Base-by-base conservation (phyloP, 2,888 invertebrate genomes). In the Oeneis ivallda region DNA sequence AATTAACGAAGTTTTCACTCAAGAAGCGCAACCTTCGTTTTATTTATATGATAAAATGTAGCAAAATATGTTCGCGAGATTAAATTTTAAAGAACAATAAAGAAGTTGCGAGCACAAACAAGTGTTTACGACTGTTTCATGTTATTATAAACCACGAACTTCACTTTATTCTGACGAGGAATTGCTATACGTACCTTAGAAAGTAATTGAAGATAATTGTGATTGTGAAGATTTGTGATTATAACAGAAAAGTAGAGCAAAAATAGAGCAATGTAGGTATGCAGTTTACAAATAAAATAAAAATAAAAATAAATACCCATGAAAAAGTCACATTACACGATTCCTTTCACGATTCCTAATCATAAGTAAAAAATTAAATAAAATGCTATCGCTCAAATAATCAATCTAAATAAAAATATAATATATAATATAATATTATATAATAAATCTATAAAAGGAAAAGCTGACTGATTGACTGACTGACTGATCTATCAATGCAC, bases 1-100 rank as follows among this genome's bases (percentile, higher is more conserved):
- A 60, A 78, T 57, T 66, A 70, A 69, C 57, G 57, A 67, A 64
- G 57, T 62, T 64, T 61, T 49, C 53, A 65, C 60, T 49, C 19
- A 52, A 58, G 58, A 45, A 53, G 34, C 45, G 39, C 26, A 64
- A 61, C 39, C 53, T 52, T 39, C 52, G 61, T 58, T 49, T 54
- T 43, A 54, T 62, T 68, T 65, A 65, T 56, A 53, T 56, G 26
- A 47, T 60, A 43, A 39, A 56, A 56, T 47, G 26, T 54, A 60
- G 32, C 58, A 62, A 61, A 57, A 60, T 61, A 54, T 57, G 59
- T 57, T 54, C 10, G 37, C 54, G 26, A 65, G 62, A 66, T 62
- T 62, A 62, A 62, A 60, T 57, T 62, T 56, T 66, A 58, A 56
- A 66, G 50, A 66, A 54, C 45, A 52, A 66, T 62, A 50, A 54